These are phyloP conservation scores for Ostrea denselamellosa DNA, from an alignment of 1,140 invertebrate genomes.

Conservation along the genomic window DNA sequence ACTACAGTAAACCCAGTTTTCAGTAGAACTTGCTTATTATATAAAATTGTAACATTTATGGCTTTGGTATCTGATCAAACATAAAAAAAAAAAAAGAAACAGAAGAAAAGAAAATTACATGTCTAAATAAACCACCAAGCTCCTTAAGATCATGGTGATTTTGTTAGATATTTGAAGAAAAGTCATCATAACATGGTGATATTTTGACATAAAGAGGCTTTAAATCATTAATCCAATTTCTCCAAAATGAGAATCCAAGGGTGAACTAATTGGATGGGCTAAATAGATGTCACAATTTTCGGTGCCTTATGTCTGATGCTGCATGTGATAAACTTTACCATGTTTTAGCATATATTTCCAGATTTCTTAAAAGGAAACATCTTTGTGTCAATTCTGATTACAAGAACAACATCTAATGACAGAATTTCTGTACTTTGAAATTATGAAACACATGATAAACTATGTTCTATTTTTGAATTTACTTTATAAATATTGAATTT, in stretches of 20 bases:
- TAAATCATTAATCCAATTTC: slow-evolving; percentile 38
- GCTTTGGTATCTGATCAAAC: not conserved
- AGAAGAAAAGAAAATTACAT: not conserved
- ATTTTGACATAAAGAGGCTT: slow-evolving; percentile 32
- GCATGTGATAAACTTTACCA: too few relatives aligned
- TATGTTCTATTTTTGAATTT: too few relatives aligned
- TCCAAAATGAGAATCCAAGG: not conserved
- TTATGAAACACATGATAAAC: too few relatives aligned
- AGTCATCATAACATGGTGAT: slow-evolving; percentile 34
- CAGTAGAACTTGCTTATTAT: not conserved
- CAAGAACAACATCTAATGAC: too few relatives aligned
- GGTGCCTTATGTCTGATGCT: not conserved
- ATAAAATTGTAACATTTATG: not conserved
- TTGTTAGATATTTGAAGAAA: slow-evolving; percentile 10
- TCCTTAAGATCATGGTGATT: not conserved
- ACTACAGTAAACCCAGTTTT: not conserved
- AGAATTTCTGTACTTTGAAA: too few relatives aligned
- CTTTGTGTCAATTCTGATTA: too few relatives aligned
- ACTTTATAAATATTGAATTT: too few relatives aligned
- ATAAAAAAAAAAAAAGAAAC: not conserved
- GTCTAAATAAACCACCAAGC: not conserved
- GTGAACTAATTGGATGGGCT: not conserved
- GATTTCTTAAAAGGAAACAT: too few relatives aligned
- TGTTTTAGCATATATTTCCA: too few relatives aligned
- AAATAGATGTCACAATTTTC: not conserved